Evolutionary conservation across 2,113 vertebrate genomes (phyloP), one percentile per base, ranked within the genome.

Genomic region (Callochromis pleurospilus): DNA sequence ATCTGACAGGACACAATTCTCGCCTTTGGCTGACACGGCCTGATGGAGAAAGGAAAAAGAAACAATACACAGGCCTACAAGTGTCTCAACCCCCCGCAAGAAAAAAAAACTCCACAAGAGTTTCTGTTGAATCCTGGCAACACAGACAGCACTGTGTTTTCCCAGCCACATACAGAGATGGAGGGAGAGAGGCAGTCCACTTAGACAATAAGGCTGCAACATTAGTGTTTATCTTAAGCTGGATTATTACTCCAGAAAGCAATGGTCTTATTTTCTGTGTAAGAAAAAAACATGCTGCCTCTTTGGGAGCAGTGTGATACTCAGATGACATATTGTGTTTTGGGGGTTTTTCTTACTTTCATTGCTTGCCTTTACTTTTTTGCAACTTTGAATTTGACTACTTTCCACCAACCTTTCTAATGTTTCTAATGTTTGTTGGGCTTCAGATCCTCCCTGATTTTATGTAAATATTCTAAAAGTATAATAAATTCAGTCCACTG

Each of bases 71-170:
- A 88, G 86, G 87, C 82, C 90, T 90, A 81, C 56, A 13, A 88
- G 92, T 84, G 88, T 89, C 90, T 89, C 68, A 21, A 90, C 82
- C 83, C 60, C 33, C 60, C 10, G 6, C 33, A 65, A 65, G 19
- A 82, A 85, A 86, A 82, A 40, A 83, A 86, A 81, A 83, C 80
- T 26, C 47, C 75, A 84, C 82, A 88, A 93, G 87, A 89, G 92
- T 92, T 87, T 94, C 77, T 88, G 90, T 82, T 92, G 92, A 93
- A 90, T 92, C 94, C 93, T 94, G 94, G 95, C 92, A 96, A 95
- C 93, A 86, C 79, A 73, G 80, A 42, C 79, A 15, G 45, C 65
- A 79, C 60, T 54, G 89, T 91, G 84, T 80, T 89, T 88, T 87
- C 91, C 73, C 53, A 90, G 86, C 86, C 83, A 86, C 91, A 90